Evolutionary conservation across 2,888 invertebrate genomes (phyloP), one percentile per base, ranked within the genome.

Genomic region (Cephalotes varians): DNA sequence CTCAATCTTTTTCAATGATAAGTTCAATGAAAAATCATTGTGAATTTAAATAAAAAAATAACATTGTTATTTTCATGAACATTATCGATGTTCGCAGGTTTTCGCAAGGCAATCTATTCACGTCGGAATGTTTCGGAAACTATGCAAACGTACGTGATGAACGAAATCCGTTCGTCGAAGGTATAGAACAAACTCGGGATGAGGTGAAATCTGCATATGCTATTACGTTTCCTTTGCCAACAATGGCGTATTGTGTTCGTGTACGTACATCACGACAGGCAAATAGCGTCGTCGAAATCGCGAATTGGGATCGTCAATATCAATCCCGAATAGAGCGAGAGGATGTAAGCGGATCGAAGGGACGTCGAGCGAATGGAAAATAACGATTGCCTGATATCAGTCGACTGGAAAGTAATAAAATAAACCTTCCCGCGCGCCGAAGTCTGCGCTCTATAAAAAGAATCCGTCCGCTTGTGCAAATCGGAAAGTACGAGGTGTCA

Each of bases 251-350:
- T 76, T 65, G 73, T 73, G 21, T 34, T 67, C 51, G 51, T n/a
- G 76, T 40, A 51, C 49, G 44, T 56, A 74, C 74, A 56, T 72
- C 74, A 73, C 56, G 79, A 25, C 40, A 47, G 76, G 76, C 77
- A 60, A 77, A 64, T 65, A 76, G 81, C 54, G 49, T 51, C 74
- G 80, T 73, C 73, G 74, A 74, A 88, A 88, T 88, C 85, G 87
- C 88, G 87, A 89, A 88, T 89, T 89, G 89, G 77, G 87, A 89
- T 88, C 89, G 89, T 89, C 88, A 88, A 88, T 88, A 88, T 88
- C 88, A 88, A 88, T 88, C 85, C 79, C 82, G 82, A 69, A 71
- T 74, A 56, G 82, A 82, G 73, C 85, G 81, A 81, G 85, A 74
- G 85, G 73, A 85, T 81, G 82, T 85, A 81, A 87, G 89, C 85